These are phyloP conservation scores for Lithophane leautieri DNA, from an alignment of 2,888 invertebrate genomes.

Conservation along the genomic window DNA sequence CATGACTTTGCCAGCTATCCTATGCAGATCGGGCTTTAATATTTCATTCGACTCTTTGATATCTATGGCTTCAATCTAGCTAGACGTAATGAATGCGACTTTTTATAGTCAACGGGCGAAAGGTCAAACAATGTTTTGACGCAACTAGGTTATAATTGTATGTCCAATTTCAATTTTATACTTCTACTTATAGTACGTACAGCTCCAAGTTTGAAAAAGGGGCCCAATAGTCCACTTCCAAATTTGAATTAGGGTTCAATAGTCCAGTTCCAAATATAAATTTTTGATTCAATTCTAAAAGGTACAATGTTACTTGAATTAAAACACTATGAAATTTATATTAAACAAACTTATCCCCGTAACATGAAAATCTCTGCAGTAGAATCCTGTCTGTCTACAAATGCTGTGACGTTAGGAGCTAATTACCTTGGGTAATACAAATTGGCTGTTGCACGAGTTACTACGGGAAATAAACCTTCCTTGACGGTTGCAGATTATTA, in stretches of 20 bases:
- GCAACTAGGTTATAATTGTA: neutral
- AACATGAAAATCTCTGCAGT: neutral
- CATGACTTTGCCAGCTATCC: constrained; percentile 58
- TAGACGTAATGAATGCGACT: constrained; percentile 20
- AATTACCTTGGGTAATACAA: constrained; percentile 28
- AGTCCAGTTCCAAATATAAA: too few species aligned
- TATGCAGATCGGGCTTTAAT: constrained; percentile 62
- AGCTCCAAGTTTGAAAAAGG: too few species aligned
- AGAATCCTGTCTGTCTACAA: constrained; percentile 3
- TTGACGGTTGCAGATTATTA: constrained; percentile 4
- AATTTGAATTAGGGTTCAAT: too few species aligned
- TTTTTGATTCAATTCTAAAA: too few species aligned
- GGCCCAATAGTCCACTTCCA: too few species aligned
- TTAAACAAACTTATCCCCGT: neutral
- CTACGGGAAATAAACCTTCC: constrained; percentile 10
- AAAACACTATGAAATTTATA: too few species aligned
- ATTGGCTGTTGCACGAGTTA: constrained; percentile 13
- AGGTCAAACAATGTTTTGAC: neutral
- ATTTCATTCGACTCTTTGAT: constrained; percentile 67
- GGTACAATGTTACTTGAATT: too few species aligned
- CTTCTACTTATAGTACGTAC: too few species aligned
- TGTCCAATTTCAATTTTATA: neutral
- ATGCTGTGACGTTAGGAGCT: constrained; percentile 11
- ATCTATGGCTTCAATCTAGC: constrained; percentile 43
- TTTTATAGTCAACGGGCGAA: constrained; percentile 10